A percentile compares a stretch with the other conserved stretches of the same genome.
Conservation (phyloP, 2,888 invertebrate genomes). For the Drosophila peninsularis region DNA sequence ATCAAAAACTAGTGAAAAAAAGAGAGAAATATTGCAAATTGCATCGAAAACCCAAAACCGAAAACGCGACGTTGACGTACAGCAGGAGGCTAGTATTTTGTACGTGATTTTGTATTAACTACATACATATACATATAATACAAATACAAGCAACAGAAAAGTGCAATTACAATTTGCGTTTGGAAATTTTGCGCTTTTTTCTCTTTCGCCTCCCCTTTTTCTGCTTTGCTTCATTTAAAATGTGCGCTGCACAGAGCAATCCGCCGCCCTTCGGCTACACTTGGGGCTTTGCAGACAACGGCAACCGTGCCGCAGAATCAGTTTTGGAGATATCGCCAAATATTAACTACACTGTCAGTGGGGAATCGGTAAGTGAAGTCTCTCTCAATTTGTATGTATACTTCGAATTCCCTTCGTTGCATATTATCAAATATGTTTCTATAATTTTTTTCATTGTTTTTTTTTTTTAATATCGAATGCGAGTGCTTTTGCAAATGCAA, state of each 20-base stretch:
- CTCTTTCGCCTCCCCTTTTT: slow-evolving; percentile 74
- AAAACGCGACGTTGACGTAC: slow-evolving; percentile 58
- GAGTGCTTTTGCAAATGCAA: slow-evolving; percentile 73
- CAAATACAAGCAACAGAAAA: slow-evolving; percentile 76
- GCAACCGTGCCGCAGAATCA: slow-evolving; percentile 83
- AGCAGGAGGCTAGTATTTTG: slow-evolving; percentile 80
- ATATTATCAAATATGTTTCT: slow-evolving; percentile 41
- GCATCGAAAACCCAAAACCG: slow-evolving; percentile 20
- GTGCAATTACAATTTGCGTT: slow-evolving; percentile 82
- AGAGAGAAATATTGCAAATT: slow-evolving; percentile 62
- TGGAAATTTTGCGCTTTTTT: slow-evolving; percentile 81
- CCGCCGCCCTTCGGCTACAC: slow-evolving; percentile 85
- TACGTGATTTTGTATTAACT: slow-evolving; percentile 78
- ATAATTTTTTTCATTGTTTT: slow-evolving; percentile 39
- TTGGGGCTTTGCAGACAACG: slow-evolving; percentile 85
- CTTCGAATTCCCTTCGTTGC: slow-evolving; percentile 61
- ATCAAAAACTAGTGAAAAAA: slow-evolving; percentile 57
- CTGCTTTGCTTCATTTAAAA: slow-evolving; percentile 74
- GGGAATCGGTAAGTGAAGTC: slow-evolving; percentile 84
- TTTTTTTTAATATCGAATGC: slow-evolving; percentile 49
- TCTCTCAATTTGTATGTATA: slow-evolving; percentile 52
- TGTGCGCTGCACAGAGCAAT: slow-evolving; percentile 85
- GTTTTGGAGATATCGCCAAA: slow-evolving; percentile 85
- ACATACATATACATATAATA: slow-evolving; percentile 74
- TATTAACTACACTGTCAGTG: slow-evolving; percentile 85